Percentiles rank a stretch among this genome's conserved stretches.
Evolutionary conservation across 2,797 vertebrate species (phyloP).

Genomic region (Sebastes miniatus): DNA sequence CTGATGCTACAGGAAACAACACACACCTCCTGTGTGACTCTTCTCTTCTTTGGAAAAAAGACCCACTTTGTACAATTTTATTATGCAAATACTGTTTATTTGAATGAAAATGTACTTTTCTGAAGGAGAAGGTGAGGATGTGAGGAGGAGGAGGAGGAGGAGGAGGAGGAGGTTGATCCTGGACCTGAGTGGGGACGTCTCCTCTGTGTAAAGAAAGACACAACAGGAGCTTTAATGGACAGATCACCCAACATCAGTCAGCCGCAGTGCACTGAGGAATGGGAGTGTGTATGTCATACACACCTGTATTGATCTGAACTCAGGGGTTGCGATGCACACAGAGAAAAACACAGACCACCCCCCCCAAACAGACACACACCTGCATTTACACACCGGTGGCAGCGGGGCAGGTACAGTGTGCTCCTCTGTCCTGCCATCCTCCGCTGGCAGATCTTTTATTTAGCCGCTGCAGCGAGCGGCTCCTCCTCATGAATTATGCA

Average conservation of each 20-base stretch:
- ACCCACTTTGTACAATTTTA: background rate
- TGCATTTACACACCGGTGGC: conserved; percentile 67
- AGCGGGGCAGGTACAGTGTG: conserved; percentile 51
- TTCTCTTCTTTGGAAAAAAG: background rate
- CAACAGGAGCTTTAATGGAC: conserved; percentile 50
- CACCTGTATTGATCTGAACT: conserved; percentile 64
- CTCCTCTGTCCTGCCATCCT: conserved; percentile 65
- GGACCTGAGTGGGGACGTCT: background rate
- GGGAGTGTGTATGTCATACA: conserved; percentile 32
- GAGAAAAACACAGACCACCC: conserved; percentile 31
- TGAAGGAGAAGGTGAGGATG: background rate
- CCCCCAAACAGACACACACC: conserved; percentile 47
- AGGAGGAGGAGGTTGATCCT: background rate
- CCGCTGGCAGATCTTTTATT: conserved; percentile 84
- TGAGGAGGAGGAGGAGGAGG: background rate
- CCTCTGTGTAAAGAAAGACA: conserved; percentile 27
- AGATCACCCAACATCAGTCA: conserved; percentile 30
- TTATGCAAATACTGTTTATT: background rate
- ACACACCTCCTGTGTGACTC: background rate
- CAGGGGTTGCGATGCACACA: conserved; percentile 39
- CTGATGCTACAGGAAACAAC: background rate
- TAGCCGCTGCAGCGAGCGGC: conserved; percentile 82
- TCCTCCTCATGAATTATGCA: conserved; percentile 92
- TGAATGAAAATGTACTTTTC: background rate
- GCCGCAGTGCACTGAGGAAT: conserved; percentile 27